Evolutionary conservation across 1,140 invertebrate genomes (phyloP), one percentile per base, ranked within the genome.

Genomic region (Apocrypta bakeri): DNA sequence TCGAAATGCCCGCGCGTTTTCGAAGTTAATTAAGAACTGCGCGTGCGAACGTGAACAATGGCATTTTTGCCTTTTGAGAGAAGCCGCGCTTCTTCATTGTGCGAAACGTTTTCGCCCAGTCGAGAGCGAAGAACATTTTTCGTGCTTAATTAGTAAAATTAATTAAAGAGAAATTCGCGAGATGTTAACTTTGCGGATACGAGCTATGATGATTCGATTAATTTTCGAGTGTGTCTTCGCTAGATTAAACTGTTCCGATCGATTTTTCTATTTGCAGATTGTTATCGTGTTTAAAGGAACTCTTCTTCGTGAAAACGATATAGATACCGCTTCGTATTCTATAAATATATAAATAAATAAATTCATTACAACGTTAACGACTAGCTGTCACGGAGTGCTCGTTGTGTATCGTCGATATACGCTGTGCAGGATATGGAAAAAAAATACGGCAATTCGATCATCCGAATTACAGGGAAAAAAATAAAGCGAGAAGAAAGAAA

Each of bases 51-150:
- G 21, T 21, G 27, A 71, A 71, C 68, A 71, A 71, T 71, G 31
- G 31, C 25, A 71, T 71, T 71, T 71, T 71, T 37, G 68, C 68
- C 68, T 33, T 71, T 71, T 71, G 68, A 71, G 31, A n/a, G 1
- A 25, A 2, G 14, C 14, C 17, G 66, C 66, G 68, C 31, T 17
- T 37, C 31, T 71, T 71, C 21, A 37, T 33, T 29, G 25, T 37
- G 68, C 12, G 31, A 17, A n/a, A 31, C 11, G 17, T 31, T 37
- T 31, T 71, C 48, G 31, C 25, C n/a, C 4, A 24, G 64, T 25
- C 3, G 8, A 25, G 64, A 4, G n/a, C 14, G 31, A 21, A 37
- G 68, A 71, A 37, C n/a, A 71, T 33, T 71, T 31, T 29, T n/a
- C 68, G 68, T 31, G 31, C 29, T 71, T 27, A 27, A 66, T 66